phyloP scores from a whole-genome alignment of 1,140 invertebrate genomes.

The Drosophila jambulina region DNA sequence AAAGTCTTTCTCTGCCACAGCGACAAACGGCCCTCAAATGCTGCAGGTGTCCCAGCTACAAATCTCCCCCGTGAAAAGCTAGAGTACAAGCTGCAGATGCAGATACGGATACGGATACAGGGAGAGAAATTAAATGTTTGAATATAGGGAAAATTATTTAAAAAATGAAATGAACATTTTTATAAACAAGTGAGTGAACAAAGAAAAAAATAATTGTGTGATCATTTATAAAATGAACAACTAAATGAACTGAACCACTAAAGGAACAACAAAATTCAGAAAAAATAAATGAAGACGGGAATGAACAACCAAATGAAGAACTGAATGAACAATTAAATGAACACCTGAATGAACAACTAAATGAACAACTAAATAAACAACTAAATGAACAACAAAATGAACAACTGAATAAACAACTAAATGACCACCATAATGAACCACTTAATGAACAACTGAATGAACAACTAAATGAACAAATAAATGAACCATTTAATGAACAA shows the following conservation, averaged over 20 bases:
- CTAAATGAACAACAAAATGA: neutral
- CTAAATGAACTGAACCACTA: neutral
- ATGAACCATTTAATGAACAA: no score
- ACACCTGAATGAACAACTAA: neutral
- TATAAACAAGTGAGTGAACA: neutral
- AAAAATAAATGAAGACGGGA: neutral
- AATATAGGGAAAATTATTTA: neutral
- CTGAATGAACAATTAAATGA: neutral
- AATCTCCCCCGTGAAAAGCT: constrained; percentile 54
- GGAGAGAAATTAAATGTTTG: neutral
- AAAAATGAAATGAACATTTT: neutral
- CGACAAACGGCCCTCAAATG: constrained; percentile 59
- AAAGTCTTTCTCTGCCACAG: constrained; percentile 70
- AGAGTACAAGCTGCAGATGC: constrained; percentile 49
- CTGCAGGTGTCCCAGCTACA: constrained; percentile 73
- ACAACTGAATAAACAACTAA: neutral
- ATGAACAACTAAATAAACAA: neutral
- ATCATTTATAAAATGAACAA: no score
- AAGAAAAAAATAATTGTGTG: neutral
- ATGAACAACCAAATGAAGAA: no score
- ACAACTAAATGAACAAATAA: no score
- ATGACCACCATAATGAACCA: no score
- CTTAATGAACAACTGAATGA: neutral
- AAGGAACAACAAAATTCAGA: neutral
- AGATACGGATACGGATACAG: constrained; percentile 10